phyloP scores from a whole-genome alignment of 2,797 vertebrate species.

The Leptoclinus maculatus region DNA sequence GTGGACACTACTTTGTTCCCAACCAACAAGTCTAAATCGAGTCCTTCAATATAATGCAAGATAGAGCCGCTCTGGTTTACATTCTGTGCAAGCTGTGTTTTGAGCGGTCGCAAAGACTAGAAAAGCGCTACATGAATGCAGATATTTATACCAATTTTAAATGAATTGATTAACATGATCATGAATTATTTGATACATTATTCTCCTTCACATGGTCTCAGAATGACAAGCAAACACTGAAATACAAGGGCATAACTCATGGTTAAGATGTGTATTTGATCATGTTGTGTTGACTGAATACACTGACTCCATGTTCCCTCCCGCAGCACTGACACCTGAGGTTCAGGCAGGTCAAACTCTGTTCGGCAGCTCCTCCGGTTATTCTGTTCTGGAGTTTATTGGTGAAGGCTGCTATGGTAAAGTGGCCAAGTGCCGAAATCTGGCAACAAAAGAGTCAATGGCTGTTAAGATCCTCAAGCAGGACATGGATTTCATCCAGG shows the following conservation, averaged over 20 bases:
- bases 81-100: too few relatives aligned
- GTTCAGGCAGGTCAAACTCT: not conserved
- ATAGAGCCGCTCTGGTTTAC: too few relatives aligned
- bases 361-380: not conserved
- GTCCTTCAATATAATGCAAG: too few relatives aligned
- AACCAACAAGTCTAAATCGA: too few relatives aligned
- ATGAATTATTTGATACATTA: too few relatives aligned
- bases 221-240: not conserved
- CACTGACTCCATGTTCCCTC: not conserved
- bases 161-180: not conserved
- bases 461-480: conserved; percentile 42
- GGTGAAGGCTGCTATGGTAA: not conserved
- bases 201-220: too few relatives aligned
- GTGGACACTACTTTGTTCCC: too few relatives aligned
- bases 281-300: not conserved
- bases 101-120: too few relatives aligned
- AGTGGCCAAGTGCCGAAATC: conserved; percentile 16
- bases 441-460: conserved; percentile 10
- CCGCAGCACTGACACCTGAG: not conserved
- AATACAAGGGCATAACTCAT: not conserved
- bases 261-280: not conserved
- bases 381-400: not conserved
- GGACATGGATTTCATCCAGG: not conserved
- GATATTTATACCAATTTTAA: not conserved
- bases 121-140: too few relatives aligned